Evolutionary conservation across 2,797 vertebrate genomes (phyloP), one percentile per base, ranked within the genome.

Genomic region (Prionace glauca): DNA sequence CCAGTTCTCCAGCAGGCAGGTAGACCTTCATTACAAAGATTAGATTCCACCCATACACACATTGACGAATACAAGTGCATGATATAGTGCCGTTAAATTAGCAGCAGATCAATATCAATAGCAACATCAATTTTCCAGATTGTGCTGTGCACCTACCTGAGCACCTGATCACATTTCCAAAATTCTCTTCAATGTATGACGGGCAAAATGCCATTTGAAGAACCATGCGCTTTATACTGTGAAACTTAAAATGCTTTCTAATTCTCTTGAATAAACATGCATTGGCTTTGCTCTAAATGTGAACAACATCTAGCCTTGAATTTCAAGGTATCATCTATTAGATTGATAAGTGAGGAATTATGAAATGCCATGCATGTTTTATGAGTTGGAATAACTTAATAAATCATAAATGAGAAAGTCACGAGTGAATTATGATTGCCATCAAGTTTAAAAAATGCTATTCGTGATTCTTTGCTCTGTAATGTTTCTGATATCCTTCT

Each of bases 331-430:
- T 72, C 67, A 94, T 16, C 67, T 50, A 14, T 41, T 45, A 36
- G 67, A 41, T 11, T 71, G 69, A 94, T 45, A 72, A 45, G 45
- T 72, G 93, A 32, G 12, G 60, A 36, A 2, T 41, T 69, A 69
- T 92, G 56, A 67, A 65, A 65, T 72, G 11, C 36, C 24, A 41
- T 45, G 20, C 24, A 94, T 94, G 41, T 71, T 94, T 94, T 26
- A 72, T 72, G n/a, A 94, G 24, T 10, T 71, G 36, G 92, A 94
- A 94, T 94, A 94, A 94, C 3, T 94, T 94, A 74, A 94, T 74
- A 50, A 72, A 72, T 50, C 69, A 29, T 72, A 50, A 72, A 94
- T 90, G 87, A 62, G 29, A 29, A 91, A 74, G 12, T 93, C 65
- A 93, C 10, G 7, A 45, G 65, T 94, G 67, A 94, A 94, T 74